phyloP scores from a whole-genome alignment of 2,888 invertebrate genomes.

The Congeria kusceri region DNA sequence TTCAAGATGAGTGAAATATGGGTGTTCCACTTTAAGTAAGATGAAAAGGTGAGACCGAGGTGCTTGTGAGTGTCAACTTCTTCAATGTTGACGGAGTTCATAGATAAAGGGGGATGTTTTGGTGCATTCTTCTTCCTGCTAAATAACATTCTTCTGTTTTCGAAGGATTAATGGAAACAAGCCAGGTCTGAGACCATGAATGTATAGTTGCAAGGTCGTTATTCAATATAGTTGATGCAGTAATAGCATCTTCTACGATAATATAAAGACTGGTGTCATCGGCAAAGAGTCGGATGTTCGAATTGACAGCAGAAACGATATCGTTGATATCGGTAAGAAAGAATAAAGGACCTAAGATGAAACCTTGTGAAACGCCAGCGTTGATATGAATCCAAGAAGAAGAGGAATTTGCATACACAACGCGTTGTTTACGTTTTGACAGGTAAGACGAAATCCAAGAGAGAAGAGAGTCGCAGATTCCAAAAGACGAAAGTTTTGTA shows the following conservation, averaged over 20 bases:
- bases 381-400: background rate
- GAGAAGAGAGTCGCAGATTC: background rate
- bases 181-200: conserved; percentile 4
- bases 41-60: too few species aligned
- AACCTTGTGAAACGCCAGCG: conserved; percentile 10
- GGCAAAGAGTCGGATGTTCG: conserved; percentile 6
- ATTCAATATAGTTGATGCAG: background rate
- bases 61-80: too few species aligned
- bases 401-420: background rate
- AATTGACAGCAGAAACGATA: background rate
- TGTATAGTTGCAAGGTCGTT: background rate
- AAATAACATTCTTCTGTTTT: background rate
- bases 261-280: conserved; percentile 10
- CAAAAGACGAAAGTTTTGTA: background rate
- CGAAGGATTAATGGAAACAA: background rate
- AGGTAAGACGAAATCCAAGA: background rate
- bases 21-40: too few species aligned
- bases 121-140: background rate
- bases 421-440: conserved; percentile 2
- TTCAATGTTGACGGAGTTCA: background rate
- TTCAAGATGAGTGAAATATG: too few species aligned
- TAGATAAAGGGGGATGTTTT: background rate
- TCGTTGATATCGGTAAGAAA: conserved; percentile 7
- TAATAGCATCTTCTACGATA: conserved; percentile 1
- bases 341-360: conserved; percentile 4